phyloP scores from a whole-genome alignment of 1,140 invertebrate species.

The Apis mellifera region DNA sequence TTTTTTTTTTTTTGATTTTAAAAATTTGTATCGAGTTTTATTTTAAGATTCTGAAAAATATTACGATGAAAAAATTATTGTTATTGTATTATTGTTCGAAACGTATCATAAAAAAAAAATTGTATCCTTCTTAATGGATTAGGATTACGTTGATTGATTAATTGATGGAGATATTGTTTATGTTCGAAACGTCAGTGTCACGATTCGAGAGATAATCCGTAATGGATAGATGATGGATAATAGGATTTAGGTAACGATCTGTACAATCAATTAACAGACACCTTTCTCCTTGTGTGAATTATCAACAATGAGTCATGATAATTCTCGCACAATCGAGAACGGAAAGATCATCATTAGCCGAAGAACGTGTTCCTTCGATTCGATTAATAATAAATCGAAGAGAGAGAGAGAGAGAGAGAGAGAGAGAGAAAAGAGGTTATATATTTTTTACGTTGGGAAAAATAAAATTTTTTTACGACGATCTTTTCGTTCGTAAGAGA shows the following conservation, averaged over 20 bases:
- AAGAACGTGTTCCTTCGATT: background rate
- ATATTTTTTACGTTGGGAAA: too few relatives aligned
- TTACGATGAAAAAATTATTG: too few relatives aligned
- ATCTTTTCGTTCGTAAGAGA: background rate
- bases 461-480: background rate
- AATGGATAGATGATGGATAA: slow-evolving; percentile 23
- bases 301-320: background rate
- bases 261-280: slow-evolving; percentile 12
- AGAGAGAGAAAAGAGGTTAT: too few relatives aligned
- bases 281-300: background rate
- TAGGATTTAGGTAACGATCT: slow-evolving; percentile 18
- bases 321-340: background rate
- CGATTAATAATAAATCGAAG: too few relatives aligned
- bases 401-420: too few relatives aligned
- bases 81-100: too few relatives aligned
- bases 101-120: background rate
- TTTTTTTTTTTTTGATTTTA: background rate
- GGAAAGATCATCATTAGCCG: background rate
- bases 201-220: slow-evolving; percentile 2
- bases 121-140: background rate
- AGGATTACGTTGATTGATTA: slow-evolving; percentile 11
- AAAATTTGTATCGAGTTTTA: background rate
- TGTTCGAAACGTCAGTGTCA: background rate
- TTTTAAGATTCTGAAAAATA: too few relatives aligned
- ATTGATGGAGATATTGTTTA: slow-evolving; percentile 19